Percentiles rank a stretch among this genome's conserved stretches.
Conservation (phyloP, 2,113 vertebrate species). For the Microtus montanus region DNA sequence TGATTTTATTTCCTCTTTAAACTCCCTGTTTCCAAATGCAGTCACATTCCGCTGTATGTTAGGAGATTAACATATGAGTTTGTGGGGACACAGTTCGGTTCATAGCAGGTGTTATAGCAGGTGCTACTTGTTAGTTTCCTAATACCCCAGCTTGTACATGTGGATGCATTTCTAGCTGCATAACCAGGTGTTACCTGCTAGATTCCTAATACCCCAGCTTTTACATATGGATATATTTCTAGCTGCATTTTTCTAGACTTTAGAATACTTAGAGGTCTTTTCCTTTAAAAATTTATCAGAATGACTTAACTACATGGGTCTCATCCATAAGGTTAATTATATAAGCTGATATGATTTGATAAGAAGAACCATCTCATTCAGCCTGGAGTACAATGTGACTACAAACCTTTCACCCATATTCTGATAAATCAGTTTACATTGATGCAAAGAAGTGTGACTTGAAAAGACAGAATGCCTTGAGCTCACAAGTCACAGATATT, state of each 20-base stretch:
- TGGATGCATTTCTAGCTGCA: not conserved
- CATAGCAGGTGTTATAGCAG: not conserved
- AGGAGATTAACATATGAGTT: not conserved
- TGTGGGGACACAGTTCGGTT: not conserved
- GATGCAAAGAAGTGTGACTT: not conserved
- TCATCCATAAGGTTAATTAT: not conserved
- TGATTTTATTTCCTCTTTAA: conserved; percentile 23
- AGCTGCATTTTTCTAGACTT: not conserved
- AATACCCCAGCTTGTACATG: not conserved
- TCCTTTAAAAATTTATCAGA: not conserved
- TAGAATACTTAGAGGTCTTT: not conserved
- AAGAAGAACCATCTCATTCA: not conserved
- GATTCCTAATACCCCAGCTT: not conserved
- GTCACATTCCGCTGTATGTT: not conserved
- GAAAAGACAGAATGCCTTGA: not conserved
- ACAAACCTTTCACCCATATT: not conserved
- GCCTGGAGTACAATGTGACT: not conserved
- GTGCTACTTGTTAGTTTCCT: too few species aligned
- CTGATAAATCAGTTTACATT: not conserved
- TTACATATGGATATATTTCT: not conserved
- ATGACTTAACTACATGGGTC: not conserved
- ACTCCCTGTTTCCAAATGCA: not conserved
- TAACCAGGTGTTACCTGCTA: not conserved
- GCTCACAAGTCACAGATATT: not conserved
- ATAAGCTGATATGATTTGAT: not conserved